Evolutionary conservation across 1,140 invertebrate genomes (phyloP).

Genomic region (Neotoxoptera formosana): DNA sequence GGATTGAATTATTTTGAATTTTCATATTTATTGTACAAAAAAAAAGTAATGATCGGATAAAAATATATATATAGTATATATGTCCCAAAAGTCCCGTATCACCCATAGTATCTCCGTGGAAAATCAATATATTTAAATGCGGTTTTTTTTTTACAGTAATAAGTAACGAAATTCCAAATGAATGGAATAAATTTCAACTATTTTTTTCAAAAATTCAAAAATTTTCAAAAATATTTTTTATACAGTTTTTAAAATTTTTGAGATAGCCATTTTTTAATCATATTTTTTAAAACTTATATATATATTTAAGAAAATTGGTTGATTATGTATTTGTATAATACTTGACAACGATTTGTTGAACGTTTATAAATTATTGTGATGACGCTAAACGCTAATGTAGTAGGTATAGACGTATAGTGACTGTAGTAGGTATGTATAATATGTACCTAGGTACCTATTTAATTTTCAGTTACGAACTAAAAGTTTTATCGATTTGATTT

Average conservation of each 20-base stretch:
- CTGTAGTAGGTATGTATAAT: too few relatives aligned
- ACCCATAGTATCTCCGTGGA: too few relatives aligned
- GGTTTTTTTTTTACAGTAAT: too few relatives aligned
- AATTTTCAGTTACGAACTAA: not conserved
- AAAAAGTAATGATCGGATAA: not conserved
- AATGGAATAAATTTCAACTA: too few relatives aligned
- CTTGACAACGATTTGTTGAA: not conserved
- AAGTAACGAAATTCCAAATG: too few relatives aligned
- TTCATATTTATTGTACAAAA: not conserved
- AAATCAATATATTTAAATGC: too few relatives aligned
- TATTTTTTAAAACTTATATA: too few relatives aligned
- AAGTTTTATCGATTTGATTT: not conserved
- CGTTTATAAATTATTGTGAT: not conserved
- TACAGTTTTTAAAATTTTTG: too few relatives aligned
- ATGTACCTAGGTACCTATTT: not conserved
- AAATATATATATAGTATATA: not conserved
- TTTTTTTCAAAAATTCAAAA: too few relatives aligned
- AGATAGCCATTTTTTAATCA: too few relatives aligned
- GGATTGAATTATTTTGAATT: not conserved
- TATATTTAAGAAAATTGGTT: not conserved
- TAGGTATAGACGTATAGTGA: not conserved
- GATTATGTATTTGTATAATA: not conserved
- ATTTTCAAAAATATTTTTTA: too few relatives aligned
- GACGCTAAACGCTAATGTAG: not conserved
- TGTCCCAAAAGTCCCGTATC: too few relatives aligned